Evolutionary conservation across 1,140 invertebrate species (phyloP), one percentile per base, ranked within the genome.

Genomic region (Drepana arcuata): DNA sequence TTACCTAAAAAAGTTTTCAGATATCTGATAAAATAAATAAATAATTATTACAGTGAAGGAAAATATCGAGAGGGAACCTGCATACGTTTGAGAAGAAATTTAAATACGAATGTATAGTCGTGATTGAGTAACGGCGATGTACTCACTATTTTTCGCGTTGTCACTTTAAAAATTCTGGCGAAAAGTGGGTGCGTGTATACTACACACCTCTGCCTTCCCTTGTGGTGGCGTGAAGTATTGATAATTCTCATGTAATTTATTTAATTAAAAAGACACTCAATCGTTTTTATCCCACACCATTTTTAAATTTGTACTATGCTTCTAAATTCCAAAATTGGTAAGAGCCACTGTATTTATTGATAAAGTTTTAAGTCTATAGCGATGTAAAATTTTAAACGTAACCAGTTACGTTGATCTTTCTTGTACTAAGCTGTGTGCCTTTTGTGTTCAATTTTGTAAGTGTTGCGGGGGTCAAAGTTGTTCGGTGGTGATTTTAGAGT

Each of bases 331-430:
- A n/a, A n/a, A n/a, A n/a, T n/a, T n/a, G n/a, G n/a, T n/a, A n/a
- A n/a, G n/a, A n/a, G n/a, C n/a, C n/a, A n/a, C n/a, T n/a, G n/a
- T n/a, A n/a, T n/a, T n/a, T n/a, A n/a, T 70, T 67, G 58, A 63
- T 63, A 48, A 65, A 67, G 49, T 65, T 69, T 64, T 40, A 55
- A 67, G 48, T 58, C 43, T 56, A 58, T 37, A 27, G 38, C 34
- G 45, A 41, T 43, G 46, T 67, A 56, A 62, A 65, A 48, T 55
- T 46, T 53, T 34, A 21, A 40, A 24, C 30, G 31, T 48, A 26
- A 42, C 59, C 55, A 58, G 18, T 51, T 33, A 36, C 36, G 7
- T 7, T 29, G 28, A 21, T 5, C 4, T 21, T 4, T 4, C 18
- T 9, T 21, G 18, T 21, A 21, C 18, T 21, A 9, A 5, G 18